Evolutionary conservation across 2,797 vertebrate genomes (phyloP), one percentile per base, ranked within the genome.

Genomic region (Australoheros facetus): DNA sequence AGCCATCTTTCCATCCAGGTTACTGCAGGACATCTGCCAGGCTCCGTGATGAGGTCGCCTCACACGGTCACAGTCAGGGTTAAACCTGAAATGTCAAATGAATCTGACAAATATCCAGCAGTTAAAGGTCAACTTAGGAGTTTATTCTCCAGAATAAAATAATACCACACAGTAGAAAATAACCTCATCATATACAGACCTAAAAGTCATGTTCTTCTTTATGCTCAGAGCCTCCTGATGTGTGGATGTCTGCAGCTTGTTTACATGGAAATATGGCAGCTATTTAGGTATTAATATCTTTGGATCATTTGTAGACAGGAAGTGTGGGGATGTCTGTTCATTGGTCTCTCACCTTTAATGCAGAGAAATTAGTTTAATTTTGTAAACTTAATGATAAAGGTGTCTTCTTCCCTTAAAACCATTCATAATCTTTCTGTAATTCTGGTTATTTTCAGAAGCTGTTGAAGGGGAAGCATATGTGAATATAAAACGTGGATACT

Each of bases 41-140:
- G 42, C 23, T 77, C 55, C 34, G 45, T 3, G 75, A 78, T 71
- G 77, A 84, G 71, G 59, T 80, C 77, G 58, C n/a, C n/a, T 28
- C 56, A 3, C 10, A 66, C 16, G 12, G 42, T 39, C 42, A 11
- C 14, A 10, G 74, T 30, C 30, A 5, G 48, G 3, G 37, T 37
- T 2, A 23, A 39, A 74, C 62, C 23, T 62, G 37, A 78, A 75
- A 77, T 48, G 58, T 75, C 64, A 26, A 34, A 21, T 62, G 57
- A 30, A 78, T 45, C 19, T 42, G 37, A 77, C 45, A 58, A 53
- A 51, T 12, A 26, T 30, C 34, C 62, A 21, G 12, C 28, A 17
- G 59, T n/a, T 21, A 66, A 81, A 78, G 53, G 21, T 53, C 62
- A 57, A 4, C 6, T 56, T 10, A 16, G 30, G 16, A 58, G 70